Conservation (phyloP, 2,113 vertebrate genomes). For the Tautogolabrus adspersus region DNA sequence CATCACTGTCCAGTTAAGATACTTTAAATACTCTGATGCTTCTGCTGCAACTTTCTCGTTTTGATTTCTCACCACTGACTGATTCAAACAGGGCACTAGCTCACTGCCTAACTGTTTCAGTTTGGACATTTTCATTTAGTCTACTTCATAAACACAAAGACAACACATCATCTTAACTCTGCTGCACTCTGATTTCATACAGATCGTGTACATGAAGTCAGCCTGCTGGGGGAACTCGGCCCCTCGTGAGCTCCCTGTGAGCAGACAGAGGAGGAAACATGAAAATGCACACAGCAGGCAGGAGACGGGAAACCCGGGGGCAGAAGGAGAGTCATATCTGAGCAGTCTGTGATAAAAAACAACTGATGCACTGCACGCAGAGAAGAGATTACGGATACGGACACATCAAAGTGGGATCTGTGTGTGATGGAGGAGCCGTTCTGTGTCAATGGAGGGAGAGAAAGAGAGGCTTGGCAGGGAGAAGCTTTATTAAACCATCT, state of each 20-base stretch:
- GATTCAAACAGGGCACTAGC: no score
- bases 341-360: conserved; percentile 56
- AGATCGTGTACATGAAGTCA: not conserved
- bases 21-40: no score
- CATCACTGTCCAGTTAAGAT: no score
- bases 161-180: not conserved
- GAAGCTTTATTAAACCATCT: conserved; percentile 38
- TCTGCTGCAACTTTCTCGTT: no score
- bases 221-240: not conserved
- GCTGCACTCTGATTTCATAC: not conserved
- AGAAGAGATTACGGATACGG: conserved; percentile 42
- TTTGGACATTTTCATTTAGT: no score
- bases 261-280: conserved; percentile 54
- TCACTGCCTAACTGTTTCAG: no score
- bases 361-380: conserved; percentile 44
- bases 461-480: conserved; percentile 46
- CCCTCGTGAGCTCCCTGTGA: conserved; percentile 38
- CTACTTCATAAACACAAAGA: not conserved
- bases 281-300: conserved; percentile 66
- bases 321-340: conserved; percentile 52
- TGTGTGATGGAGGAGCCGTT: conserved; percentile 42
- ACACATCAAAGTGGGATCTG: conserved; percentile 50
- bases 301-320: conserved; percentile 57
- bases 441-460: conserved; percentile 42
- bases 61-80: no score